Evolutionary conservation across 1,140 invertebrate genomes (phyloP).

Genomic region (Drosophila sproati): DNA sequence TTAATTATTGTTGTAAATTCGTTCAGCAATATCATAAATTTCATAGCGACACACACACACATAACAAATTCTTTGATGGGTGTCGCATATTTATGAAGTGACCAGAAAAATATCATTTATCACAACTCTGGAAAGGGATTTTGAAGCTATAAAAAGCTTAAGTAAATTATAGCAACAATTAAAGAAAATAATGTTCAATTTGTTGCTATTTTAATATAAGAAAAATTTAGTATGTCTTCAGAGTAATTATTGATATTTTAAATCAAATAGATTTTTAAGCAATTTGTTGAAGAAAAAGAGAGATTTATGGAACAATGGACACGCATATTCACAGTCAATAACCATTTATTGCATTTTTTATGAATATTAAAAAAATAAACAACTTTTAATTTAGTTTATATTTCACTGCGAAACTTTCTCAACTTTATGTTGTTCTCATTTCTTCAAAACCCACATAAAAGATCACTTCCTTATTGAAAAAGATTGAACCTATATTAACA

Average conservation of each 20-base stretch:
- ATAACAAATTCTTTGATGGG: conserved; percentile 40
- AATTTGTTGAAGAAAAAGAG: too few relatives aligned
- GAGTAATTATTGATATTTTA: too few relatives aligned
- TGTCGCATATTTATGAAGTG: conserved; percentile 33
- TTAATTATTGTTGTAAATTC: conserved; percentile 68
- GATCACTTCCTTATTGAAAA: conserved; percentile 47
- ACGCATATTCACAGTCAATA: too few relatives aligned
- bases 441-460: background rate
- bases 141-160: conserved; percentile 20
- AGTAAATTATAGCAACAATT: background rate
- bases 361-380: too few relatives aligned
- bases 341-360: too few relatives aligned
- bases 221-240: too few relatives aligned
- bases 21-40: conserved; percentile 72
- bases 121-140: conserved; percentile 12
- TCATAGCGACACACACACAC: conserved; percentile 33
- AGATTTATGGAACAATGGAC: too few relatives aligned
- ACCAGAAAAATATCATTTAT: conserved; percentile 21
- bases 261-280: too few relatives aligned
- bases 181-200: background rate
- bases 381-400: too few relatives aligned
- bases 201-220: background rate
- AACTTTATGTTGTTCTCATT: background rate
- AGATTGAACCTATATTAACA: conserved; percentile 56
- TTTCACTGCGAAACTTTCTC: too few relatives aligned